A percentile compares a stretch with the other conserved stretches of the same genome.
These are phyloP conservation scores for Mustelus asterias DNA, from an alignment of 2,113 vertebrate genomes.

Conservation along the genomic window DNA sequence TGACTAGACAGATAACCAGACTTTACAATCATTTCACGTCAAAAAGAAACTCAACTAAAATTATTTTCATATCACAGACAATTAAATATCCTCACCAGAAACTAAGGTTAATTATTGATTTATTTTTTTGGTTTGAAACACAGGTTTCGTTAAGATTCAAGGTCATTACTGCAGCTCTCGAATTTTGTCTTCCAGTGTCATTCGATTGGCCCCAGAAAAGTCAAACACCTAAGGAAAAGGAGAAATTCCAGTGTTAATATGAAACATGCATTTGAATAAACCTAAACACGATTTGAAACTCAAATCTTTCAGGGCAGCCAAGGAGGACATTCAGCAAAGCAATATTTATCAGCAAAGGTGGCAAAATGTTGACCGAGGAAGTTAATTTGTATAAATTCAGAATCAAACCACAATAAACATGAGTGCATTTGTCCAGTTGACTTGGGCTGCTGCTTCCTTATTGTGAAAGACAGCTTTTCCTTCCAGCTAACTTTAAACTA, in stretches of 20 bases:
- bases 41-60: not conserved
- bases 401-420: too few relatives aligned
- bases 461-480: too few relatives aligned
- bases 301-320: not conserved
- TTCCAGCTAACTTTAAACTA: too few relatives aligned
- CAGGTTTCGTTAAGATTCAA: not conserved
- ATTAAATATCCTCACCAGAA: not conserved
- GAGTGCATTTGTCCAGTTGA: too few relatives aligned
- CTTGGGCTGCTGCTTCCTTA: too few relatives aligned
- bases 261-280: not conserved
- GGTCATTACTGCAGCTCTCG: constrained; percentile 42
- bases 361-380: not conserved
- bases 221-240: constrained; percentile 57
- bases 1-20: not conserved
- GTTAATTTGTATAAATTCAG: too few relatives aligned
- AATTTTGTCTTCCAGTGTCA: constrained; percentile 64
- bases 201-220: constrained; percentile 66
- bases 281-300: not conserved
- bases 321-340: not conserved
- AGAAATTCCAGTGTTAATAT: not conserved
- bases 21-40: not conserved
- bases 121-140: not conserved
- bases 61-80: not conserved
- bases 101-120: constrained; percentile 9
- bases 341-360: not conserved